These are phyloP conservation scores for Lumbricus terrestris DNA, from an alignment of 2,888 invertebrate genomes.

Conservation along the genomic window DNA sequence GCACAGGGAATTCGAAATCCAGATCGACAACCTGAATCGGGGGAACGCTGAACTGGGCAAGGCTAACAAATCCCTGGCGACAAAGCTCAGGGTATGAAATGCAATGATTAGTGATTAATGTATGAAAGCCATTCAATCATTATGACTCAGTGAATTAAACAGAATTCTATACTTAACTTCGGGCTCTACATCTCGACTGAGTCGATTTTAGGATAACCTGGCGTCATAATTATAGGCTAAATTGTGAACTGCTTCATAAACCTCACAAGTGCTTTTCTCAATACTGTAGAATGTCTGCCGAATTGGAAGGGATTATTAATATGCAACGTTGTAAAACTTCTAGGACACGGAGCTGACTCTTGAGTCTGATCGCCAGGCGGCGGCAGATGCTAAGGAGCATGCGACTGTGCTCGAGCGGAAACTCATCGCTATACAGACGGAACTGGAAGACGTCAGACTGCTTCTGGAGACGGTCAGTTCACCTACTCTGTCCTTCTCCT, in stretches of 20 bases:
- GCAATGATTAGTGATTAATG: no score
- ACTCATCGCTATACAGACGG: slow-evolving; percentile 74
- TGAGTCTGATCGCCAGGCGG: slow-evolving; percentile 53
- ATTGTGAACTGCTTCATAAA: neutral
- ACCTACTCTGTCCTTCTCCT: neutral
- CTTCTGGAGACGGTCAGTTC: slow-evolving; percentile 59
- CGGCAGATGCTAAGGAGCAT: slow-evolving; percentile 54
- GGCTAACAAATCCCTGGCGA: slow-evolving; percentile 94
- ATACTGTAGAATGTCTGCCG: no score
- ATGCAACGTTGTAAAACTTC: neutral
- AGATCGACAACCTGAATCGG: slow-evolving; percentile 42
- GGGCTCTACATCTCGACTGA: neutral
- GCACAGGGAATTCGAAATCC: slow-evolving; percentile 56
- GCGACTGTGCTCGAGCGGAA: slow-evolving; percentile 56
- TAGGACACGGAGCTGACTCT: slow-evolving; percentile 55
- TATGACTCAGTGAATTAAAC: neutral
- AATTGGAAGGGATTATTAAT: neutral
- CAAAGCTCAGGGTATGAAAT: slow-evolving; percentile 73
- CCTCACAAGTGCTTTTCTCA: neutral
- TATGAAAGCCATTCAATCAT: neutral
- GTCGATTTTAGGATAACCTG: no score
- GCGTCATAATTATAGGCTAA: no score
- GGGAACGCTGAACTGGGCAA: slow-evolving; percentile 72
- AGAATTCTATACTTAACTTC: no score
- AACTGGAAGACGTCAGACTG: slow-evolving; percentile 80